phyloP scores from a whole-genome alignment of 2,113 vertebrate genomes.

The Apus apus region DNA sequence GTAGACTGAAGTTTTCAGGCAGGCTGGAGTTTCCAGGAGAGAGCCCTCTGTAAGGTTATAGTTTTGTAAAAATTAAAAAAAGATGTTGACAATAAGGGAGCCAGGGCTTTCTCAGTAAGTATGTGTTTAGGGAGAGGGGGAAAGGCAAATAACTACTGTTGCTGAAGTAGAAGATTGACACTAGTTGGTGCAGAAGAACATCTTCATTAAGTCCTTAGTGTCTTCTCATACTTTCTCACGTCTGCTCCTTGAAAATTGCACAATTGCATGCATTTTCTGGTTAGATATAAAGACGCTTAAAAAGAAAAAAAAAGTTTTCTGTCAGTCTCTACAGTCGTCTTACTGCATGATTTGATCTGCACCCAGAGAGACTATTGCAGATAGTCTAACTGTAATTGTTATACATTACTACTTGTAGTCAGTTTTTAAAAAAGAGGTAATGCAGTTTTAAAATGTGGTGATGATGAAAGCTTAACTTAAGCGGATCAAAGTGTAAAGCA shows the following conservation, averaged over 20 bases:
- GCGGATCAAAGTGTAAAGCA: not conserved
- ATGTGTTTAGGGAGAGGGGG: not conserved
- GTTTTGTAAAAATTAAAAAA: not conserved
- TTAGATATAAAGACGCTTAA: not conserved
- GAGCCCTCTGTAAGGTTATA: not conserved
- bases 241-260: not conserved
- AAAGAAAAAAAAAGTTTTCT: not conserved
- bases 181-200: rapidly evolving
- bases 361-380: not conserved
- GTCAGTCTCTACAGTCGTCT: not conserved
- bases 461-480: not conserved
- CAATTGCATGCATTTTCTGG: not conserved
- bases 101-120: not conserved
- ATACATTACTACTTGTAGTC: not conserved
- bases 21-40: not conserved
- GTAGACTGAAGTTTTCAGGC: not conserved
- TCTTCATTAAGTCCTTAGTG: not conserved
- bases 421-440: not conserved
- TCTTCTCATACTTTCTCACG: not conserved
- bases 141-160: not conserved
- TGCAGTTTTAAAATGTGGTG: not conserved
- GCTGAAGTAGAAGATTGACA: not conserved
- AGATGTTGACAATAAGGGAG: not conserved
- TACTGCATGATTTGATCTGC: not conserved
- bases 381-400: not conserved